Percentiles rank a stretch among this genome's conserved stretches.
Conservation (phyloP, 2,797 vertebrate species). For the Falco columbarius region DNA sequence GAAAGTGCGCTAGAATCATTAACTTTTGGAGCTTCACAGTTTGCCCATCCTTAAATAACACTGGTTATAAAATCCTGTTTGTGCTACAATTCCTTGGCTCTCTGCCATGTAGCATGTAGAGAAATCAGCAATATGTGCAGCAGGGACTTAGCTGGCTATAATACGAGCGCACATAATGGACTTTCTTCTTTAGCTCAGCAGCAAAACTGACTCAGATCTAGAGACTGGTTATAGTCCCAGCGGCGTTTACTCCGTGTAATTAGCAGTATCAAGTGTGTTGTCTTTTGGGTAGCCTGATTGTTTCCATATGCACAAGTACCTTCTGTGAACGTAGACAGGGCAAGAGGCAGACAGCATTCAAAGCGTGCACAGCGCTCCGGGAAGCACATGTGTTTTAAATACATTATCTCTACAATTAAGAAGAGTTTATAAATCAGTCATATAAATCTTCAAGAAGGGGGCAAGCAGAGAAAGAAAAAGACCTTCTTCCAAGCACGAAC, state of each 20-base stretch:
- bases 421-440: slow-evolving; percentile 49
- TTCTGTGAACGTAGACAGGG: slow-evolving; percentile 5
- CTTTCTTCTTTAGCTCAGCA: slow-evolving; percentile 37
- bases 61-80: slow-evolving; percentile 54
- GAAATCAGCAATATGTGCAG: slow-evolving; percentile 46
- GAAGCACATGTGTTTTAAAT: slow-evolving; percentile 71
- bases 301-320: slow-evolving; percentile 72
- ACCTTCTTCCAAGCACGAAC: neutral
- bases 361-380: neutral
- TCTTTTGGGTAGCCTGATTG: slow-evolving; percentile 70
- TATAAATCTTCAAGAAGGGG: slow-evolving; percentile 46
- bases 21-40: slow-evolving; percentile 50
- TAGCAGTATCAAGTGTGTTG: slow-evolving; percentile 55
- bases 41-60: slow-evolving; percentile 59
- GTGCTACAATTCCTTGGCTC: slow-evolving; percentile 28
- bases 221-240: slow-evolving; percentile 41
- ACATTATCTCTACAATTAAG: slow-evolving; percentile 68
- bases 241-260: slow-evolving; percentile 55
- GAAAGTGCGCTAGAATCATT: slow-evolving; percentile 49
- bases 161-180: neutral
- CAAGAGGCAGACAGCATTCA: slow-evolving; percentile 4
- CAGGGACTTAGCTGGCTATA: neutral
- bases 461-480: neutral
- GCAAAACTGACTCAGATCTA: slow-evolving; percentile 43
- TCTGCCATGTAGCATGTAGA: neutral